Conservation (phyloP, 2,797 vertebrate species). For the Lutjanus argentimaculatus region DNA sequence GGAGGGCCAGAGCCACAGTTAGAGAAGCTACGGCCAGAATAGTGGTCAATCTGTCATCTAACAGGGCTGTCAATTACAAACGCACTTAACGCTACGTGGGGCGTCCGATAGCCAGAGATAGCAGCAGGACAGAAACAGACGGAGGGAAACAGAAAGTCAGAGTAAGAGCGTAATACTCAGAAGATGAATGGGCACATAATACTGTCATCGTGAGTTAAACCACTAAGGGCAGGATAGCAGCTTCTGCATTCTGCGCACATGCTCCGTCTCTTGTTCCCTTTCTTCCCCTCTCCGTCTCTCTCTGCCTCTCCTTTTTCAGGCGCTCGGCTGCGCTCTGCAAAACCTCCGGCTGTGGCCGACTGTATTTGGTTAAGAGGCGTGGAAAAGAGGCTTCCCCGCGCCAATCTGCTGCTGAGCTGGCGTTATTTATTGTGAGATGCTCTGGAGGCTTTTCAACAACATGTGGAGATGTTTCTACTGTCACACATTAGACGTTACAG, state of each 20-base stretch:
- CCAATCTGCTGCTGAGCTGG: constrained; percentile 80
- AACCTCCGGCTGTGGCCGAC: constrained; percentile 62
- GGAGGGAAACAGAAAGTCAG: constrained; percentile 55
- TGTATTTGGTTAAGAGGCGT: constrained; percentile 80
- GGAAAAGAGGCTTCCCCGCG: constrained; percentile 71
- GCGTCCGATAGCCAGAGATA: constrained; percentile 68
- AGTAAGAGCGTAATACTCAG: constrained; percentile 72
- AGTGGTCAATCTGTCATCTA: constrained; percentile 83
- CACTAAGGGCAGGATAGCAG: constrained; percentile 68
- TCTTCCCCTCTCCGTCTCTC: constrained; percentile 16
- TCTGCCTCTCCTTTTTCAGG: constrained; percentile 43
- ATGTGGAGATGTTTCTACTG: constrained; percentile 79
- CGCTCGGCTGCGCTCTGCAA: constrained; percentile 45
- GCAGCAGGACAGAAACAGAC: constrained; percentile 50
- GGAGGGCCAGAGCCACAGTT: constrained; percentile 70
- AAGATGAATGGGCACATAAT: constrained; percentile 83
- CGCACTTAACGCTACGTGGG: constrained; percentile 72
- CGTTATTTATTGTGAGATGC: constrained; percentile 81
- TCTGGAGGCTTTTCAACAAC: constrained; percentile 78
- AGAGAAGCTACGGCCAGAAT: constrained; percentile 71
- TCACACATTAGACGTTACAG: constrained; percentile 75
- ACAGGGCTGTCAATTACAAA: constrained; percentile 79
- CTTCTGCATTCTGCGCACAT: constrained; percentile 69
- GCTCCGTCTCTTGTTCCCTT: constrained; percentile 42
- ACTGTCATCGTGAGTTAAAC: constrained; percentile 82